Percentiles rank a stretch among this genome's conserved stretches.
Conservation (phyloP, 2,113 vertebrate species). For the Aptenodytes forsteri region DNA sequence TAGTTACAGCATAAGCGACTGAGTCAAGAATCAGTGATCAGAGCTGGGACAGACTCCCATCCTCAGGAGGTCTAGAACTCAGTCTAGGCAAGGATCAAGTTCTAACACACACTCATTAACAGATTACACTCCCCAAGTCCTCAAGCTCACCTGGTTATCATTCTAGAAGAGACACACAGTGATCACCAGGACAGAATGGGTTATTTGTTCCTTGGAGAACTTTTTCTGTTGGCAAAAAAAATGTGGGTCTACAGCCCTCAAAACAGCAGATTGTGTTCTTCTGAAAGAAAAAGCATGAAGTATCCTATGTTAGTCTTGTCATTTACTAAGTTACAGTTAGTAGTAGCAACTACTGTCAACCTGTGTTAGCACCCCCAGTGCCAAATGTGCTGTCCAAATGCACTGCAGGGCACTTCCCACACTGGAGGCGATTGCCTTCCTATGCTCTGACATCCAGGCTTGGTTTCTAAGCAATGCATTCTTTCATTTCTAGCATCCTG, state of each 20-base stretch:
- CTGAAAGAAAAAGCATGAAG: neutral
- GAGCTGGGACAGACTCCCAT: neutral
- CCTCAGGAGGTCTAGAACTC: neutral
- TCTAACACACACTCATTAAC: neutral
- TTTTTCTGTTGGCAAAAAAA: neutral
- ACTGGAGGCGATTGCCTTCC: neutral
- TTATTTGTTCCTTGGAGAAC: neutral
- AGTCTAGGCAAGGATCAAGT: neutral
- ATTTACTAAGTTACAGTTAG: neutral
- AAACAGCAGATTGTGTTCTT: neutral
- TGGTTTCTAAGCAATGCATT: neutral
- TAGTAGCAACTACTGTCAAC: neutral
- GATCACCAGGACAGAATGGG: neutral
- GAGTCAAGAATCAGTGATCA: neutral
- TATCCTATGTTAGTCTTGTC: neutral
- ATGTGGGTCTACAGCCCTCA: neutral
- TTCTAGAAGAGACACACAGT: neutral
- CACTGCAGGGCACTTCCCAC: neutral
- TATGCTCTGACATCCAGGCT: neutral
- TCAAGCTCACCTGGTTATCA: neutral
- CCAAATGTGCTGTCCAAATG: neutral
- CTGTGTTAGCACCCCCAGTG: neutral
- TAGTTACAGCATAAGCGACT: neutral
- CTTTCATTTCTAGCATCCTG: neutral
- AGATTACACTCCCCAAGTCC: neutral